A percentile compares a stretch with the other conserved stretches of the same genome.
phyloP scores from a whole-genome alignment of 2,888 invertebrate species.

The Conomelus anceps region DNA sequence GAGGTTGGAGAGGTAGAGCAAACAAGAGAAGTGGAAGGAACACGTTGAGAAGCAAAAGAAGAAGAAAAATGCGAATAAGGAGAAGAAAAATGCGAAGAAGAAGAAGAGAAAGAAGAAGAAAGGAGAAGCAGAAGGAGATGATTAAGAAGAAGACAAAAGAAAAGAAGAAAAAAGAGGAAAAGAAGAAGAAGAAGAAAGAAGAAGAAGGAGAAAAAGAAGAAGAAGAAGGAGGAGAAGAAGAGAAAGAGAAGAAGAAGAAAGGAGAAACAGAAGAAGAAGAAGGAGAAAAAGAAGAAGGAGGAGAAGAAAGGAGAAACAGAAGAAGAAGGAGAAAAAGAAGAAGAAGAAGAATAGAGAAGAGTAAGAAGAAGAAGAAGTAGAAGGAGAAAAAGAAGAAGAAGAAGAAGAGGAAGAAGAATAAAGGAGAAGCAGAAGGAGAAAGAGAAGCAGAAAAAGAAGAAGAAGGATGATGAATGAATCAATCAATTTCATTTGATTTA shows the following conservation, averaged over 20 bases:
- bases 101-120: not conserved
- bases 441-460: too few relatives aligned
- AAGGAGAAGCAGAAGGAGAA: too few relatives aligned
- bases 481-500: too few relatives aligned
- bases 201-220: not conserved
- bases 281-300: not conserved
- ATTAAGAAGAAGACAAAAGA: not conserved
- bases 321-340: not conserved
- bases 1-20: too few relatives aligned
- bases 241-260: not conserved
- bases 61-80: not conserved
- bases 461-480: too few relatives aligned
- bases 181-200: not conserved
- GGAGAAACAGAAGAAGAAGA: not conserved
- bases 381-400: not conserved
- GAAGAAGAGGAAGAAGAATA: not conserved
- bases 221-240: not conserved
- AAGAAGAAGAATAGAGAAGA: too few relatives aligned
- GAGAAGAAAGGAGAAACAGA: not conserved
- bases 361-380: not conserved
- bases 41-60: not conserved
- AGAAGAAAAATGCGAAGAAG: not conserved
- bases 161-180: not conserved
- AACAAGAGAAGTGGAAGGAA: not conserved
- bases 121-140: not conserved